phyloP scores from a whole-genome alignment of 1,140 invertebrate species.

The Aphelenchoides fujianensis region DNA sequence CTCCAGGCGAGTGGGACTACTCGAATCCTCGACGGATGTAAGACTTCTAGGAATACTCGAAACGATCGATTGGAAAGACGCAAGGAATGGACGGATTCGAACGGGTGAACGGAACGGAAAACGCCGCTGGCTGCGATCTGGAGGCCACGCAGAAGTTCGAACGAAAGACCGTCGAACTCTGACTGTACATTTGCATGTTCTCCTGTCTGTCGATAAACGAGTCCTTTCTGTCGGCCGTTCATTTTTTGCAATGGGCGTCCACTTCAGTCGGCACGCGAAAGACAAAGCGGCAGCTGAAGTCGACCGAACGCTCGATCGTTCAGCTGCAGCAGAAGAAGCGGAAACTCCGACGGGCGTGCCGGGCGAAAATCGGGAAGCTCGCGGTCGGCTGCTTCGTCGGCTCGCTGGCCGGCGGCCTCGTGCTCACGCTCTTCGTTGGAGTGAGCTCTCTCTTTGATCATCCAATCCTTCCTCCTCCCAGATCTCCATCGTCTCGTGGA shows the following conservation, averaged over 20 bases:
- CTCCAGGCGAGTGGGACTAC: conserved; percentile 66
- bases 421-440: neutral
- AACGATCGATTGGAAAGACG: neutral
- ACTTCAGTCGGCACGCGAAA: neutral
- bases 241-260: neutral
- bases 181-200: neutral
- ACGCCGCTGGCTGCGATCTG: too few relatives aligned
- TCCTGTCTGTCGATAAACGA: neutral
- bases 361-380: neutral
- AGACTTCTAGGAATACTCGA: neutral
- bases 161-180: neutral
- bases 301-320: neutral
- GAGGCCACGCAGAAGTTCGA: too few relatives aligned
- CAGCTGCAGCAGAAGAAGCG: neutral
- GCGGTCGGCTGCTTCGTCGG: neutral
- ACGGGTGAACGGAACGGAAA: neutral
- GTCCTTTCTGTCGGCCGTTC: neutral
- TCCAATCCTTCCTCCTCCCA: neutral
- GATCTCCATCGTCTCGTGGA: neutral
- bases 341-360: neutral
- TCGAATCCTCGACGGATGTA: too few relatives aligned
- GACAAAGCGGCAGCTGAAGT: neutral
- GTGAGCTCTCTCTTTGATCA: neutral
- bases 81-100: neutral
- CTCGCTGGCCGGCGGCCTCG: neutral